phyloP scores from a whole-genome alignment of 1,140 invertebrate species.

The Rhyacophila brunnea region DNA sequence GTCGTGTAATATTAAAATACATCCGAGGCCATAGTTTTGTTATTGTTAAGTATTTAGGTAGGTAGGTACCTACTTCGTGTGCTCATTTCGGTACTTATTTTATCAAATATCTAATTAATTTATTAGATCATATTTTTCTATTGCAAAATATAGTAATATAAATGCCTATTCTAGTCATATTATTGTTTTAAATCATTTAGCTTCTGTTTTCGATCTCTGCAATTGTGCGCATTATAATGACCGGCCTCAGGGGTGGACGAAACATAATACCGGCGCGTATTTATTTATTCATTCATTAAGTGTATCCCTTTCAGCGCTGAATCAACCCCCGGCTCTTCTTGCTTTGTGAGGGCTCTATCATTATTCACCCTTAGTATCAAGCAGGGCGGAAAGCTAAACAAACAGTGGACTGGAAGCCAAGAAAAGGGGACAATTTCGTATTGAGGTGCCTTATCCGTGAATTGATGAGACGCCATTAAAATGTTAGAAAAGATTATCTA shows the following conservation, averaged over 20 bases:
- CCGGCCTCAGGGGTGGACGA: slow-evolving; percentile 19
- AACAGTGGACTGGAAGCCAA: too few relatives aligned
- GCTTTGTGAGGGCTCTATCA: slow-evolving; percentile 15
- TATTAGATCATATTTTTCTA: too few relatives aligned
- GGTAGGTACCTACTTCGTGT: too few relatives aligned
- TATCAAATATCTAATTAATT: too few relatives aligned
- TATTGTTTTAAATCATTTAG: too few relatives aligned
- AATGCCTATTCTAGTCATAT: too few relatives aligned
- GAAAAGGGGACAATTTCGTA: not conserved
- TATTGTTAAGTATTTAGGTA: too few relatives aligned
- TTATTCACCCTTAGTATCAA: slow-evolving; percentile 2
- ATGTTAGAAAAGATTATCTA: not conserved
- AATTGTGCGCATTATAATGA: not conserved
- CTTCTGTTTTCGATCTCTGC: too few relatives aligned
- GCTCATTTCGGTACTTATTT: too few relatives aligned
- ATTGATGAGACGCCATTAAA: not conserved
- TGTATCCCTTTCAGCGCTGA: slow-evolving; percentile 27
- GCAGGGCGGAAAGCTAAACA: not conserved
- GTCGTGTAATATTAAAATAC: too few relatives aligned
- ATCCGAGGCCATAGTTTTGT: too few relatives aligned
- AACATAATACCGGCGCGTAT: slow-evolving; percentile 34
- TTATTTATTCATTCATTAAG: slow-evolving; percentile 38
- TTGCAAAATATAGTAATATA: too few relatives aligned
- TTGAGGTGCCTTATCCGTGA: not conserved
- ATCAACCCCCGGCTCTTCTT: slow-evolving; percentile 9